Conservation (phyloP, 1,140 invertebrate species). For the Plectrocnemia conspersa region DNA sequence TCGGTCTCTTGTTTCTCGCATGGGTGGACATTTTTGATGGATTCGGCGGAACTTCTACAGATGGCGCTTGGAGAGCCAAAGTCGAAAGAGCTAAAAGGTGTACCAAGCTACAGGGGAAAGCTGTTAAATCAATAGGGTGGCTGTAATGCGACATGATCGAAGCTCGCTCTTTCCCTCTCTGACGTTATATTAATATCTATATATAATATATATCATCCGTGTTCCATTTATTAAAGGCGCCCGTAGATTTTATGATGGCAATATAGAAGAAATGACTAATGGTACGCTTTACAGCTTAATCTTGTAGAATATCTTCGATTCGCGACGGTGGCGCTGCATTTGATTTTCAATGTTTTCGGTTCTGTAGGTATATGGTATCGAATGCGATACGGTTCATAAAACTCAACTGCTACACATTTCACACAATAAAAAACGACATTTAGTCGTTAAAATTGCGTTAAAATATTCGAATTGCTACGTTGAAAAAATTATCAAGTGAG, state of each 20-base stretch:
- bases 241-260: slow-evolving; percentile 25
- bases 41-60: slow-evolving; percentile 7
- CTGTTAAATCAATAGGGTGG: slow-evolving; percentile 17
- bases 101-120: slow-evolving; percentile 3
- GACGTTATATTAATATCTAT: not conserved
- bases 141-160: not conserved
- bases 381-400: no score
- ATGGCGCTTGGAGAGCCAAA: slow-evolving; percentile 1
- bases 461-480: no score
- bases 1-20: slow-evolving; percentile 19
- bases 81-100: slow-evolving; percentile 10
- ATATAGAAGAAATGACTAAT: slow-evolving; percentile 24
- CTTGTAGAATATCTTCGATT: slow-evolving; percentile 20
- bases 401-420: no score
- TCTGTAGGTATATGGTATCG: no score
- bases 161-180: not conserved
- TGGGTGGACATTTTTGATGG: slow-evolving; percentile 24
- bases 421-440: no score
- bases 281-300: slow-evolving; percentile 23
- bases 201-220: not conserved
- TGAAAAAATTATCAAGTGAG: no score
- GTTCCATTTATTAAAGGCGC: slow-evolving; percentile 8
- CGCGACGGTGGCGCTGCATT: not conserved
- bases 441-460: no score
- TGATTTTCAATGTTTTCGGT: no score